These are phyloP conservation scores for Oegoconia quadripuncta DNA, from an alignment of 2,888 invertebrate genomes.

Conservation along the genomic window DNA sequence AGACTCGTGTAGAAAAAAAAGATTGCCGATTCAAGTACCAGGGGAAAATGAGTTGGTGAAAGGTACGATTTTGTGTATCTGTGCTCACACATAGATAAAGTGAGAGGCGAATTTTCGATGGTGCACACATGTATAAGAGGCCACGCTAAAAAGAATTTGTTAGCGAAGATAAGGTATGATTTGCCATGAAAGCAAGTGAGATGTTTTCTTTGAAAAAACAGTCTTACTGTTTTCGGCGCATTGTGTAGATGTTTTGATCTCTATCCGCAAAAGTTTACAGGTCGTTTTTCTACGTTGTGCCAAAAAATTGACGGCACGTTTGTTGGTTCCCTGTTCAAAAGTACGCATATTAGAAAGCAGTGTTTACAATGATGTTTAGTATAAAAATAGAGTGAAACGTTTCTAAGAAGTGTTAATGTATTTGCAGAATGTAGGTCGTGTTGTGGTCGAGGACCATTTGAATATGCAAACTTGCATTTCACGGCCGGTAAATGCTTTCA, in stretches of 20 bases:
- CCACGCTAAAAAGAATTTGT: not conserved
- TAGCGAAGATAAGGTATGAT: too few relatives aligned
- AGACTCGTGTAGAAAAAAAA: slow-evolving; percentile 59
- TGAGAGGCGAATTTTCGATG: slow-evolving; percentile 41
- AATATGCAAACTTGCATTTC: slow-evolving; percentile 5
- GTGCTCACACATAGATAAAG: slow-evolving; percentile 21
- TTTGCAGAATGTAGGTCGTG: slow-evolving; percentile 30
- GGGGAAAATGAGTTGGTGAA: slow-evolving; percentile 65
- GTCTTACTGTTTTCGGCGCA: too few relatives aligned
- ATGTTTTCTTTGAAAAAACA: too few relatives aligned
- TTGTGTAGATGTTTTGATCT: too few relatives aligned
- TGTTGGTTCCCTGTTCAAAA: too few relatives aligned
- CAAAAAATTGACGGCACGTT: too few relatives aligned
- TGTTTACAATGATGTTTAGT: slow-evolving; percentile 45
- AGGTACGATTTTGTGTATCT: slow-evolving; percentile 46
- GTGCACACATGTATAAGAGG: not conserved
- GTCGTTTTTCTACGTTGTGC: too few relatives aligned
- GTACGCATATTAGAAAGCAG: slow-evolving; percentile 20
- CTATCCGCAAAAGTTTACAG: too few relatives aligned
- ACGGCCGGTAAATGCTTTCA: slow-evolving; percentile 1
- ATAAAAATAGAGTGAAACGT: slow-evolving; percentile 42
- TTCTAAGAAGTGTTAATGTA: slow-evolving; percentile 37
- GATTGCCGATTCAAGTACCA: slow-evolving; percentile 48
- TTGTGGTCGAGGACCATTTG: slow-evolving; percentile 2
- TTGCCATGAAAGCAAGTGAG: too few relatives aligned